Evolutionary conservation across 2,888 invertebrate genomes (phyloP).

Genomic region (Zele albiditarsus): DNA sequence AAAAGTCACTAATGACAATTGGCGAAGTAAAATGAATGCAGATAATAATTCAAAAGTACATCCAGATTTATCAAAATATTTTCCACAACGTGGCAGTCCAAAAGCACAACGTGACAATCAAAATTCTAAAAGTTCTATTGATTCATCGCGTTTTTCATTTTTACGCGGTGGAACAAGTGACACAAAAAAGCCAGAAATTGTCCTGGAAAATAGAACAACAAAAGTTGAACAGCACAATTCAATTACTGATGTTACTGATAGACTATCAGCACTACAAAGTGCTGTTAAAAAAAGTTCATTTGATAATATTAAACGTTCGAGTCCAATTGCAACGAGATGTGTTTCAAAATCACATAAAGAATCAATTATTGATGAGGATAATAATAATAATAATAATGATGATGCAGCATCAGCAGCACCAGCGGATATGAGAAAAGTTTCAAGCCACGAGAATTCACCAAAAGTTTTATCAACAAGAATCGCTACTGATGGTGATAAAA

Average conservation of each 20-base stretch:
- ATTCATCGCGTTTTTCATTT: slow-evolving; percentile 43
- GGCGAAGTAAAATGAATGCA: slow-evolving; percentile 22
- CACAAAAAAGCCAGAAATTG: neutral
- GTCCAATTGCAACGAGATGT: slow-evolving; percentile 14
- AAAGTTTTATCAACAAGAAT: slow-evolving; percentile 33
- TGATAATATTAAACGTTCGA: slow-evolving; percentile 11
- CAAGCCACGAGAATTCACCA: slow-evolving; percentile 45
- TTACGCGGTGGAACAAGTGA: slow-evolving; percentile 26
- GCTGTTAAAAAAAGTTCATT: slow-evolving; percentile 19
- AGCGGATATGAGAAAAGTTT: slow-evolving; percentile 23
- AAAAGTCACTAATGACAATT: slow-evolving; percentile 12
- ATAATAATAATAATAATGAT: neutral
- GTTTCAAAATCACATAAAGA: neutral
- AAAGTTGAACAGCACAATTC: neutral
- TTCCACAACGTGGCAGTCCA: slow-evolving; percentile 48
- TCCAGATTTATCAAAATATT: slow-evolving; percentile 53
- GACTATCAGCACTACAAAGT: slow-evolving; percentile 34
- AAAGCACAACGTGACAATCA: slow-evolving; percentile 15
- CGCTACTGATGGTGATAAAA: neutral
- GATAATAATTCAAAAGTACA: slow-evolving; percentile 33
- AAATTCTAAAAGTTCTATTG: slow-evolving; percentile 24
- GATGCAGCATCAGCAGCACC: neutral
- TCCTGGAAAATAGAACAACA: neutral
- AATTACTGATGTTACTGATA: slow-evolving; percentile 33
- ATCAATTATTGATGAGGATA: neutral